Conservation (phyloP, 2,797 vertebrate species). For the Aratinga solstitialis region DNA sequence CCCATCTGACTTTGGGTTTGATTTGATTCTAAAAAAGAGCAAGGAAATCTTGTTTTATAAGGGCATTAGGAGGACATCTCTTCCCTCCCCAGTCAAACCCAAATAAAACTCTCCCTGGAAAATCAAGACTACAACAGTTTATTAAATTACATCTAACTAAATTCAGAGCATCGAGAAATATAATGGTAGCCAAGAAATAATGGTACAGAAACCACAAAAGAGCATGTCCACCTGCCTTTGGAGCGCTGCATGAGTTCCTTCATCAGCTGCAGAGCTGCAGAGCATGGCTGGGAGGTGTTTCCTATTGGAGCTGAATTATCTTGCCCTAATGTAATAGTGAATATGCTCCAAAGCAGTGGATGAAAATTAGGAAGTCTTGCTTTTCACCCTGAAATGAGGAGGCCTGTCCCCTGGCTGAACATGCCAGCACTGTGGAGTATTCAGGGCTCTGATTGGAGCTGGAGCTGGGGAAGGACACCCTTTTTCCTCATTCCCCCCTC, state of each 20-base stretch:
- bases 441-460: not conserved
- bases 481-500: rapidly evolving
- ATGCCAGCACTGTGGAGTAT: not conserved
- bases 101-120: not conserved
- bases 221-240: not conserved
- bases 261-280: not conserved
- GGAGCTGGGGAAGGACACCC: not conserved
- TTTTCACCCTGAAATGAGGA: not conserved
- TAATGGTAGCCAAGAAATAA: not conserved
- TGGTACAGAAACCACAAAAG: not conserved
- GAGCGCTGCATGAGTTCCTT: not conserved
- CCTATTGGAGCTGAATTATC: not conserved
- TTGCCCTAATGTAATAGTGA: not conserved
- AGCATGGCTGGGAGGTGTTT: not conserved
- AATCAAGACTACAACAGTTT: not conserved
- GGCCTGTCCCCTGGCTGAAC: not conserved
- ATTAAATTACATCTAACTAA: not conserved
- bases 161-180: not conserved
- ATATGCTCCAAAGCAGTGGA: not conserved
- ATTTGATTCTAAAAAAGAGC: not conserved
- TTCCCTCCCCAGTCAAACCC: not conserved
- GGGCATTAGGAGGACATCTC: not conserved
- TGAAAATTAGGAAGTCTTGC: not conserved
- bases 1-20: not conserved
- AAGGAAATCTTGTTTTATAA: not conserved